Evolutionary conservation across 2,113 vertebrate species (phyloP).

Genomic region (Eublepharis macularius): DNA sequence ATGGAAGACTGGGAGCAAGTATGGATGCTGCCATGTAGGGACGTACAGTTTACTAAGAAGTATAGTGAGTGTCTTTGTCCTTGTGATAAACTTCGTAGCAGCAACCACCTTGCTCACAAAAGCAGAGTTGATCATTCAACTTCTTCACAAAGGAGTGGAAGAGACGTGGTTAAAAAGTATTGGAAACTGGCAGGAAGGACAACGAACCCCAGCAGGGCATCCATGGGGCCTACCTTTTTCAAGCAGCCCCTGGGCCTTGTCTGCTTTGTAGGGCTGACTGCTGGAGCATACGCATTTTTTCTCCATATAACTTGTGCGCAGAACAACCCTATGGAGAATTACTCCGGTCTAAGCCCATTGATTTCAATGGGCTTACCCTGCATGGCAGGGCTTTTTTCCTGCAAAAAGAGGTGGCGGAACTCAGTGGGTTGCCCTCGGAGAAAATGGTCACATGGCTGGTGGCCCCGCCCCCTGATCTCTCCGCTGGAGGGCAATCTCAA

Average conservation of each 20-base stretch:
- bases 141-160: neutral
- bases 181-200: neutral
- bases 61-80: neutral
- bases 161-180: neutral
- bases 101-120: neutral
- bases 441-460: too few relatives aligned
- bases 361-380: too few relatives aligned
- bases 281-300: neutral
- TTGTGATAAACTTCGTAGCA: neutral
- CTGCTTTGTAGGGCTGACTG: neutral
- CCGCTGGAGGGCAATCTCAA: too few relatives aligned
- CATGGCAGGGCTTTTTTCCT: too few relatives aligned
- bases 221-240: neutral
- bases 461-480: too few relatives aligned
- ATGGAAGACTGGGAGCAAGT: neutral
- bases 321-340: too few relatives aligned
- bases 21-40: neutral
- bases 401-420: too few relatives aligned
- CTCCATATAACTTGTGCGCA: neutral
- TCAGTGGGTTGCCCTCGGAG: too few relatives aligned
- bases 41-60: neutral
- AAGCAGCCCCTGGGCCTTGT: neutral
- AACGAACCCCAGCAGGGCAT: neutral
- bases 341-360: too few relatives aligned
- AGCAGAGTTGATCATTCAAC: neutral